Percentiles rank a stretch among this genome's conserved stretches.
phyloP scores from a whole-genome alignment of 2,113 vertebrate genomes.

The Microtus ochrogaster region DNA sequence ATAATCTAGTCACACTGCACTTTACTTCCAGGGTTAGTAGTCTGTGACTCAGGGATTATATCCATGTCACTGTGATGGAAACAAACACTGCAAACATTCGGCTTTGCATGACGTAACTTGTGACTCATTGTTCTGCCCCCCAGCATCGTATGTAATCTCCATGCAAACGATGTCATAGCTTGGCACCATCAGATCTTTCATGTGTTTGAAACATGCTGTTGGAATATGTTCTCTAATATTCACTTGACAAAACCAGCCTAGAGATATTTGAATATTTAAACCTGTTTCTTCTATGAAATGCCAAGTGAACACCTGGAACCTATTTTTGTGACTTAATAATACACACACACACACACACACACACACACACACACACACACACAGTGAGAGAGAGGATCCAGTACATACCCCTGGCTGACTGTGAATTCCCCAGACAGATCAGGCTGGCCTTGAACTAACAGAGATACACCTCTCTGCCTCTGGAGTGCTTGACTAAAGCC shows the following conservation, averaged over 20 bases:
- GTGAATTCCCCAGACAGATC: not conserved
- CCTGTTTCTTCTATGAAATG: constrained; percentile 25
- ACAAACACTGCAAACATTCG: not conserved
- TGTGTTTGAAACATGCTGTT: not conserved
- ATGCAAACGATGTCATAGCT: not conserved
- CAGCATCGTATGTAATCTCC: not conserved
- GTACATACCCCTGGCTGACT: not conserved
- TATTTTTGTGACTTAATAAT: not conserved
- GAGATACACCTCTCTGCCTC: not conserved
- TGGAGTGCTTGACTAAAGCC: not conserved
- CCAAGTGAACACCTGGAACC: not conserved
- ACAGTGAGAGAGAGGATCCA: not conserved
- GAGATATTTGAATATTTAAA: constrained; percentile 4
- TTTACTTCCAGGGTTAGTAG: not conserved
- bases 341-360: not conserved
- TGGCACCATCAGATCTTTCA: not conserved
- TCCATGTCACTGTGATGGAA: not conserved
- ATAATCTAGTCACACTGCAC: not conserved
- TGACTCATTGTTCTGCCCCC: not conserved
- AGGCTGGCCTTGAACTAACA: not conserved
- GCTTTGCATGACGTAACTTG: not conserved
- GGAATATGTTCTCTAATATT: not conserved
- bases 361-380: not conserved
- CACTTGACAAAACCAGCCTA: not conserved
- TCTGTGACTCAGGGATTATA: not conserved